Conservation (phyloP, 2,888 invertebrate genomes). For the Himalopsyche japonica region DNA sequence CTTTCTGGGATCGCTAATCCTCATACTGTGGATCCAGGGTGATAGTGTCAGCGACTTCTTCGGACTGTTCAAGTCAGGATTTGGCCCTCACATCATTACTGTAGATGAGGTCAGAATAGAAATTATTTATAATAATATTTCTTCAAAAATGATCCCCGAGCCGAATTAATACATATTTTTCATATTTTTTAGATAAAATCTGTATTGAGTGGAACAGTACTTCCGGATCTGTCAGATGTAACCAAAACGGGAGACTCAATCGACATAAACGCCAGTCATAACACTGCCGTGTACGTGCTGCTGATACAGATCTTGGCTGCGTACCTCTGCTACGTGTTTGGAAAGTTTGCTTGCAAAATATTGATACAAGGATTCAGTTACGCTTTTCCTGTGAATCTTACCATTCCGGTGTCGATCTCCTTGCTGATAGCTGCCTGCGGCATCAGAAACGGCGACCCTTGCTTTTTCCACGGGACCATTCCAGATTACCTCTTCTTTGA, state of each 20-base stretch:
- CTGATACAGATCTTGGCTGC: constrained; percentile 81
- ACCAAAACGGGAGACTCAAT: constrained; percentile 76
- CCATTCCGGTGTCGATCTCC: constrained; percentile 88
- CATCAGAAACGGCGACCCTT: constrained; percentile 81
- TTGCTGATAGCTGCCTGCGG: constrained; percentile 87
- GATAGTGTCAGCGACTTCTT: constrained; percentile 80
- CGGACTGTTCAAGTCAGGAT: constrained; percentile 72
- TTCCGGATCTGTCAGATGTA: constrained; percentile 77
- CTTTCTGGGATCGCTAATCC: constrained; percentile 75
- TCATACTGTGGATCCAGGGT: constrained; percentile 74
- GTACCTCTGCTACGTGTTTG: constrained; percentile 88
- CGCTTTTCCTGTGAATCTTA: constrained; percentile 92
- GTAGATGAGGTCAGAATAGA: constrained; percentile 66
- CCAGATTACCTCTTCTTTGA: constrained; percentile 92
- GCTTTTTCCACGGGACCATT: constrained; percentile 83
- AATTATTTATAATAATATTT: not conserved
- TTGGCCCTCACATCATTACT: constrained; percentile 77
- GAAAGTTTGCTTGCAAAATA: constrained; percentile 95
- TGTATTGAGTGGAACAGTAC: constrained; percentile 61
- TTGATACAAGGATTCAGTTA: constrained; percentile 97
- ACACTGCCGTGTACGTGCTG: constrained; percentile 75
- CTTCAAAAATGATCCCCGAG: not conserved
- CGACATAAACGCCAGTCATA: constrained; percentile 70
- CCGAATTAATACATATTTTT: not conserved
- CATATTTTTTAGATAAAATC: constrained; percentile 60